A percentile compares a stretch with the other conserved stretches of the same genome.
Evolutionary conservation across 2,888 invertebrate genomes (phyloP).

Genomic region (Azorinus chamasolen): DNA sequence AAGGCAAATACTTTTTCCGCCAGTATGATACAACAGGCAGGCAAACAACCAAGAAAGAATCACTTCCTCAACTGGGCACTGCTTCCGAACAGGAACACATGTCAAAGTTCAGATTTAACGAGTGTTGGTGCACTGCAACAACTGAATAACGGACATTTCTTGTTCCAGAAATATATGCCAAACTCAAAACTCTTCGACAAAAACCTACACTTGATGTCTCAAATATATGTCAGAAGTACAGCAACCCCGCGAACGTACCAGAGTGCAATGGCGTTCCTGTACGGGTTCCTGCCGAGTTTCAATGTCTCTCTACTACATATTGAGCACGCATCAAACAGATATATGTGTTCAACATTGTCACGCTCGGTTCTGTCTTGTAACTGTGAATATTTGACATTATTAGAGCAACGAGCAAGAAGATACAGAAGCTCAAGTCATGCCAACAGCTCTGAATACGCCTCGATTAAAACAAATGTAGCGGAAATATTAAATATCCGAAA

Average conservation of each 20-base stretch:
- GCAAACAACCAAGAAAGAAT: slow-evolving; percentile 86
- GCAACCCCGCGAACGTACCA: slow-evolving; percentile 96
- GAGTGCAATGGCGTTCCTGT: slow-evolving; percentile 93
- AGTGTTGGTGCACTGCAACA: slow-evolving; percentile 93
- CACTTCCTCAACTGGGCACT: slow-evolving; percentile 75
- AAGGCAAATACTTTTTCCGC: slow-evolving; percentile 18
- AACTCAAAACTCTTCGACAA: slow-evolving; percentile 79
- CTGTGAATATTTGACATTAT: slow-evolving; percentile 90
- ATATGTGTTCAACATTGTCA: slow-evolving; percentile 87
- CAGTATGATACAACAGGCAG: slow-evolving; percentile 50
- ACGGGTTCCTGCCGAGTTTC: slow-evolving; percentile 91
- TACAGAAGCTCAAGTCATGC: slow-evolving; percentile 73
- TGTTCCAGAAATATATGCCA: slow-evolving; percentile 86
- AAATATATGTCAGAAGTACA: slow-evolving; percentile 91
- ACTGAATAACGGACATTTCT: slow-evolving; percentile 91
- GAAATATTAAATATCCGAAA: slow-evolving; percentile 89
- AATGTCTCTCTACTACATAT: slow-evolving; percentile 90
- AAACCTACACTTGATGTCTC: slow-evolving; percentile 81
- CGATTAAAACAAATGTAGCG: slow-evolving; percentile 91
- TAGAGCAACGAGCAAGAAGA: slow-evolving; percentile 78
- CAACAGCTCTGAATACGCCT: slow-evolving; percentile 88
- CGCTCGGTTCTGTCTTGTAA: slow-evolving; percentile 92
- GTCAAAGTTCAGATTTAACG: slow-evolving; percentile 95
- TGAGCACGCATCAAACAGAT: slow-evolving; percentile 56
- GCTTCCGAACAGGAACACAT: slow-evolving; percentile 86